Conservation (phyloP, 1,140 invertebrate species). For the Aricia agestis region DNA sequence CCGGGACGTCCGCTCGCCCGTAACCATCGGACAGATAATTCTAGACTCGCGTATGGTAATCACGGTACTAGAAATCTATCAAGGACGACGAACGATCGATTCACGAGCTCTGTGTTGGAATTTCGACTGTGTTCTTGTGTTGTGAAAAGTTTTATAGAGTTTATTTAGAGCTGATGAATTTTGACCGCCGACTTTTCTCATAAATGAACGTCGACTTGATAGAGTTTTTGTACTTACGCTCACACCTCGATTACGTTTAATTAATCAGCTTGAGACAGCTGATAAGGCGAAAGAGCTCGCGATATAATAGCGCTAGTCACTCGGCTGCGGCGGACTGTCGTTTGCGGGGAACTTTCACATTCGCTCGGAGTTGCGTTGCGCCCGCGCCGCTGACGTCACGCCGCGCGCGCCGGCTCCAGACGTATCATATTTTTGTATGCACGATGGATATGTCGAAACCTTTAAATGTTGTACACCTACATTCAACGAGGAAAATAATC, state of each 20-base stretch:
- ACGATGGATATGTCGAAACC: slow-evolving; percentile 10
- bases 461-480: slow-evolving; percentile 6
- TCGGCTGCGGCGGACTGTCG: background rate
- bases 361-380: slow-evolving; percentile 59
- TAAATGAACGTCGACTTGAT: background rate
- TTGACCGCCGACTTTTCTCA: background rate
- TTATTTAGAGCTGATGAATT: slow-evolving; percentile 19
- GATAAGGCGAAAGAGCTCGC: background rate
- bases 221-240: background rate
- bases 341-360: slow-evolving; percentile 67
- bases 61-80: slow-evolving; percentile 51
- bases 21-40: slow-evolving; percentile 47
- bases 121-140: slow-evolving; percentile 37
- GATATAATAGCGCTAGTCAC: background rate
- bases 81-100: slow-evolving; percentile 52
- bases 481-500: slow-evolving; percentile 6
- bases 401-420: slow-evolving; percentile 1
- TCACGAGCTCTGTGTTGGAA: slow-evolving; percentile 33
- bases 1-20: slow-evolving; percentile 28
- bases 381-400: slow-evolving; percentile 61
- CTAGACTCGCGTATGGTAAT: slow-evolving; percentile 55
- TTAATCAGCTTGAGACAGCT: background rate
- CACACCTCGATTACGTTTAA: background rate
- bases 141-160: slow-evolving; percentile 32
- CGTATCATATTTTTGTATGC: slow-evolving; percentile 27